Conservation (phyloP, 2,888 invertebrate species). For the Rhogogaster chlorosoma region DNA sequence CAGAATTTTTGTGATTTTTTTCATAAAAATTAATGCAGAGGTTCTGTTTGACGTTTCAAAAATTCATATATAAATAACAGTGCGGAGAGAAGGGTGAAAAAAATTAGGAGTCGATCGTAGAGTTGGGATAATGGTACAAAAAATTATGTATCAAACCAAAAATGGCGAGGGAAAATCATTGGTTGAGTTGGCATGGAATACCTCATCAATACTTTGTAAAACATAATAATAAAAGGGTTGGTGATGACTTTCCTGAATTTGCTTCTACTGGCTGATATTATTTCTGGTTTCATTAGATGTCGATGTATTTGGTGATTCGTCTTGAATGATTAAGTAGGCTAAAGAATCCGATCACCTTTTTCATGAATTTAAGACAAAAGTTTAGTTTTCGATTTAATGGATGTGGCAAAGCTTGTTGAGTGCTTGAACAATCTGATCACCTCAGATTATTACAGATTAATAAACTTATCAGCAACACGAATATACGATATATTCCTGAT, state of each 20-base stretch:
- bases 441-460: not conserved
- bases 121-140: too few relatives aligned
- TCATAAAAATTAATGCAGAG: too few relatives aligned
- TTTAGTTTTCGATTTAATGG: not conserved
- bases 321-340: not conserved
- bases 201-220: not conserved
- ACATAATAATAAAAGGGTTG: not conserved
- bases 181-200: too few relatives aligned
- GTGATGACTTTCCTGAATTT: not conserved
- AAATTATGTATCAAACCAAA: too few relatives aligned
- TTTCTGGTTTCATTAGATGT: not conserved
- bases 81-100: too few relatives aligned
- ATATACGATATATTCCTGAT: slow-evolving; percentile 10
- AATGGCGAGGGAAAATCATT: too few relatives aligned
- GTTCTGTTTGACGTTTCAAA: too few relatives aligned
- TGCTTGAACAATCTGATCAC: not conserved
- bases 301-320: not conserved
- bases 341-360: not conserved
- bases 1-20: too few relatives aligned
- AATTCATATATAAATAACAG: too few relatives aligned
- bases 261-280: not conserved
- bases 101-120: too few relatives aligned
- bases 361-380: not conserved
- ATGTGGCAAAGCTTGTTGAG: not conserved
- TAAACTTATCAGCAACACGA: slow-evolving; percentile 14